Evolutionary conservation across 2,888 invertebrate species (phyloP).

Genomic region (Lasioglossum vierecki): DNA sequence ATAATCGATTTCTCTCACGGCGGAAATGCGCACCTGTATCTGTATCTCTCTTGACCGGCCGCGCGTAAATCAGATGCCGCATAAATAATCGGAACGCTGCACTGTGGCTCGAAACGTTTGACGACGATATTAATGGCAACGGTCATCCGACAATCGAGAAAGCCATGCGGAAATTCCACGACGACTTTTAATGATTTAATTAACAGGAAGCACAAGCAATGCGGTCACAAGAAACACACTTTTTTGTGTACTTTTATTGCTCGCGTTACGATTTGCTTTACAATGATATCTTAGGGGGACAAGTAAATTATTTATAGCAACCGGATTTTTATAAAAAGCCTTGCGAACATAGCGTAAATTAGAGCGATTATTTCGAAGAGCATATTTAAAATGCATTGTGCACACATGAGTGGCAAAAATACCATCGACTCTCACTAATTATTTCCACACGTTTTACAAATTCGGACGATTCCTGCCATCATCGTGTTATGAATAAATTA

Average conservation of each 20-base stretch:
- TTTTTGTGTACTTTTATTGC: neutral
- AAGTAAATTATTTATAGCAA: neutral
- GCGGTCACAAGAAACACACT: neutral
- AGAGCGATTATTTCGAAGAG: neutral
- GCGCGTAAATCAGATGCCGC: constrained; percentile 54
- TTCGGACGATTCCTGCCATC: neutral
- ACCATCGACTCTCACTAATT: too few species aligned
- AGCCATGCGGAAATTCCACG: neutral
- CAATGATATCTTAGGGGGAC: neutral
- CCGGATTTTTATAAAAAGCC: too few species aligned
- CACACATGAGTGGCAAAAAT: too few species aligned
- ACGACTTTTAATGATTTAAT: constrained; percentile 42
- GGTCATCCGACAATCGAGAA: neutral
- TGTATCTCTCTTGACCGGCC: constrained; percentile 1
- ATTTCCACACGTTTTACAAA: too few species aligned
- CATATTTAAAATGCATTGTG: too few species aligned
- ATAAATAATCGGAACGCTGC: constrained; percentile 53
- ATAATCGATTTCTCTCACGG: constrained; percentile 70
- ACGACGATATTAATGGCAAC: constrained; percentile 45
- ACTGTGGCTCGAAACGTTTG: constrained; percentile 8
- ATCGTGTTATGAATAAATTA: neutral
- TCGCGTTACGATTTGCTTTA: neutral
- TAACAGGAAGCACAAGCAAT: neutral
- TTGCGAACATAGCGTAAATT: too few species aligned
- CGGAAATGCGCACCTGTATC: constrained; percentile 48